phyloP scores from a whole-genome alignment of 2,113 vertebrate species.

The Cranoglanis bouderius region DNA sequence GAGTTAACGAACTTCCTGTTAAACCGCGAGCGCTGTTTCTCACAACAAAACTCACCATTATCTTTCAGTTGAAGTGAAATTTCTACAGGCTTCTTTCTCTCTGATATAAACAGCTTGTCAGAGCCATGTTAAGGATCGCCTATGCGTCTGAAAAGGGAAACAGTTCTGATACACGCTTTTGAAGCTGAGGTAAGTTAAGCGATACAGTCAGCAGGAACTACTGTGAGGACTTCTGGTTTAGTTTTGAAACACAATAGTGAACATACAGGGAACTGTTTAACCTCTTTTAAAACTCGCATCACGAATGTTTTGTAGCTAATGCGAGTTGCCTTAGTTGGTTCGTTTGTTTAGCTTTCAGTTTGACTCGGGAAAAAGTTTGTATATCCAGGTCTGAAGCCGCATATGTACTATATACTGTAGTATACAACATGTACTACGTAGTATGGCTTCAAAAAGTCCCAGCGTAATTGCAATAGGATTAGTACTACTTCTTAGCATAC shows the following conservation, averaged over 20 bases:
- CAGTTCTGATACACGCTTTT: not conserved
- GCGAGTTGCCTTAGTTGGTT: not conserved
- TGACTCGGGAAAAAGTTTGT: not conserved
- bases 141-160: not conserved
- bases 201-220: not conserved
- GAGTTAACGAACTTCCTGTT: not conserved
- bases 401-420: not conserved
- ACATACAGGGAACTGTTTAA: not conserved
- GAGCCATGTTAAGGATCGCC: not conserved
- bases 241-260: not conserved
- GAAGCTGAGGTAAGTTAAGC: constrained; percentile 7
- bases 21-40: not conserved
- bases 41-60: not conserved
- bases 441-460: not conserved
- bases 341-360: not conserved
- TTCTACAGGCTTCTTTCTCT: not conserved
- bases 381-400: not conserved
- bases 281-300: not conserved
- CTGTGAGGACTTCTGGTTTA: not conserved
- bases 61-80: no score
- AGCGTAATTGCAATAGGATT: not conserved
- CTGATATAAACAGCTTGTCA: not conserved
- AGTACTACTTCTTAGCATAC: not conserved
- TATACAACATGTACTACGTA: not conserved
- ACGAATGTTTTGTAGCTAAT: not conserved